Percentiles rank a stretch among this genome's conserved stretches.
phyloP scores from a whole-genome alignment of 2,113 vertebrate species.

The Aplodontia rufa region DNA sequence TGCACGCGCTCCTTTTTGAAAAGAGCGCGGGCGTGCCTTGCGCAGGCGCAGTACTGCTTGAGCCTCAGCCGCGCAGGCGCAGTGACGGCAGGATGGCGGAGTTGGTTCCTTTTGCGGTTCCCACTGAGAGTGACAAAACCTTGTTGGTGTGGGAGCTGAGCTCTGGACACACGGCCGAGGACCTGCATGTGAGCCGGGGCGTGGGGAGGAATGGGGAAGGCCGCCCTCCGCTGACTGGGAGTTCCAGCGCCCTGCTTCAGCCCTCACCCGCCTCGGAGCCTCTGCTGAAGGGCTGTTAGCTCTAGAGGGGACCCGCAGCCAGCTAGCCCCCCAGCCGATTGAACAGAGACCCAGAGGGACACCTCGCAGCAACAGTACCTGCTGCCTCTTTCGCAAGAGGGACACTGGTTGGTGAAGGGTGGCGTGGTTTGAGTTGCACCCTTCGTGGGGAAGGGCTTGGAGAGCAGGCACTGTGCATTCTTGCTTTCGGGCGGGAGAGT shows the following conservation, averaged over 20 bases:
- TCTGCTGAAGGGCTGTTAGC: background rate
- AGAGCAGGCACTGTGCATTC: background rate
- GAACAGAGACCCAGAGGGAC: background rate
- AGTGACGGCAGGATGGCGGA: constrained; percentile 78
- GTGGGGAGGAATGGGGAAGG: constrained; percentile 80
- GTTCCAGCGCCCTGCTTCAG: background rate
- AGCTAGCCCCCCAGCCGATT: fast-evolving
- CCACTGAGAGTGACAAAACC: constrained; percentile 81
- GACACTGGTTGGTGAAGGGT: background rate
- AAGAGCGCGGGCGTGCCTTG: background rate
- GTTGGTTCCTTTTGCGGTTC: constrained; percentile 85
- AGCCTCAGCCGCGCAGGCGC: fast-evolving
- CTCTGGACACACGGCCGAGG: constrained; percentile 71
- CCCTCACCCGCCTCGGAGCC: background rate
- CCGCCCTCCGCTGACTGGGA: background rate
- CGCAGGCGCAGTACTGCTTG: background rate
- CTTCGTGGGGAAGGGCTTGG: background rate
- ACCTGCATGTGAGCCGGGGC: constrained; percentile 52
- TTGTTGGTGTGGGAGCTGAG: constrained; percentile 87
- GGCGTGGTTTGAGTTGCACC: background rate
- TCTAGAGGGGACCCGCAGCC: background rate
- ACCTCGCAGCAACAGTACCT: background rate
- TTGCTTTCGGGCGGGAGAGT: background rate
- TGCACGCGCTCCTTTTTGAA: fast-evolving
- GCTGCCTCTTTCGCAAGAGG: background rate